Base-by-base conservation (phyloP, 2,797 vertebrate genomes). In the Lagodon rhomboides region DNA sequence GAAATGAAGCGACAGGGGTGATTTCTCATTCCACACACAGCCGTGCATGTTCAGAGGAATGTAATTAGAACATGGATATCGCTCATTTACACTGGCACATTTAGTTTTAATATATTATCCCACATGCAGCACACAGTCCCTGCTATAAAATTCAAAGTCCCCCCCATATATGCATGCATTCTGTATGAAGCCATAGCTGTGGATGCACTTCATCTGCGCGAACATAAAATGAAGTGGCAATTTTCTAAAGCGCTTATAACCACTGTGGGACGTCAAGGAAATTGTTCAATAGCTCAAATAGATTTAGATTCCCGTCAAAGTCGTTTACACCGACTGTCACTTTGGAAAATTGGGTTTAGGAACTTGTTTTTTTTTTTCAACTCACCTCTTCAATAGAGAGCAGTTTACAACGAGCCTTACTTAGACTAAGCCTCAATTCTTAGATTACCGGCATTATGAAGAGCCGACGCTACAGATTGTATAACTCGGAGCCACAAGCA, bases 61-160 rank as follows among this genome's bases (percentile, higher is more conserved):
- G 70, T 72, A 84, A 89, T 84, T 80, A 79, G 46, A 80, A 47
- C 71, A 58, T 27, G 53, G 78, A 61, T 72, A 62, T 72, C 58
- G 58, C 62, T 76, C 61, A 67, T 84, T 68, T 56, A 65, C 25
- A 50, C 47, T 22, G 27, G 46, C 65, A 46, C 56, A 12, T 71
- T 77, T 44, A 30, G 12, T 67, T 62, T 68, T 18, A 67, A 71
- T 70, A 49, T 30, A 58, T 60, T 23, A 27, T 69, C 20, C 66
- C 51, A 34, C 22, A 8, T 66, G 58, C 15, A 10, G 13, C 13
- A 5, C 13, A 5, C 6, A 50, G 51, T 5, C 5, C n/a, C 51
- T 12, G 22, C 22, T 23, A 6, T 53, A 53, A 13, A 13, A 50
- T n/a, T 49, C 6, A 34, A 3, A 49, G 9, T 16, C 63, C 16